Evolutionary conservation across 2,113 vertebrate species (phyloP).

Genomic region (Phoxinus phoxinus): DNA sequence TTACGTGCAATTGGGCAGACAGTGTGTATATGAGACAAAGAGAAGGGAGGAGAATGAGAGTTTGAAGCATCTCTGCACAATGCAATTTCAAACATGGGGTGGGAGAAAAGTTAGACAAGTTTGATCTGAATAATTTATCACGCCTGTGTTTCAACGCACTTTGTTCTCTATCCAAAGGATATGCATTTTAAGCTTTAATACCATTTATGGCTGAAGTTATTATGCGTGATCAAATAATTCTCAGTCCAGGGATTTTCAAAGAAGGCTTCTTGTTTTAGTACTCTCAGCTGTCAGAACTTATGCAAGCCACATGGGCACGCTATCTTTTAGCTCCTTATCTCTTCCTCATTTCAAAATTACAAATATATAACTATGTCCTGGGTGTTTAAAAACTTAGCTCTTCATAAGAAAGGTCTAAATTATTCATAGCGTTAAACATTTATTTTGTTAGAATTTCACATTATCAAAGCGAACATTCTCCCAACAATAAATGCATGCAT

Average conservation of each 20-base stretch:
- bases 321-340: slow-evolving; percentile 57
- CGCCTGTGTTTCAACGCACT: slow-evolving; percentile 68
- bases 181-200: slow-evolving; percentile 73
- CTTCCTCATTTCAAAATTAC: slow-evolving; percentile 67
- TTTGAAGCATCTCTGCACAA: slow-evolving; percentile 65
- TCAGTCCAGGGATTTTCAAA: slow-evolving; percentile 71
- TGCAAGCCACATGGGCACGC: slow-evolving; percentile 65
- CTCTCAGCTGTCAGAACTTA: slow-evolving; percentile 63
- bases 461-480: slow-evolving; percentile 60
- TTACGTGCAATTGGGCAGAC: not conserved
- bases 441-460: slow-evolving; percentile 68
- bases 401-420: slow-evolving; percentile 64
- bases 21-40: slow-evolving; percentile 2
- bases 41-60: slow-evolving; percentile 63
- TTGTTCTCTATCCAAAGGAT: slow-evolving; percentile 77
- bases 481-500: slow-evolving; percentile 64
- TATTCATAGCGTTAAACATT: slow-evolving; percentile 72
- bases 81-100: slow-evolving; percentile 62
- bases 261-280: slow-evolving; percentile 61
- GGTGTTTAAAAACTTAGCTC: slow-evolving; percentile 59
- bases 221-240: slow-evolving; percentile 78
- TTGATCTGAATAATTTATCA: slow-evolving; percentile 79
- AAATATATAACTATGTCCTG: slow-evolving; percentile 64
- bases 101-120: slow-evolving; percentile 65
- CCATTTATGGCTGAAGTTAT: slow-evolving; percentile 75